A percentile compares a stretch with the other conserved stretches of the same genome.
phyloP scores from a whole-genome alignment of 2,888 invertebrate species.

The Galerucella nymphaeae region DNA sequence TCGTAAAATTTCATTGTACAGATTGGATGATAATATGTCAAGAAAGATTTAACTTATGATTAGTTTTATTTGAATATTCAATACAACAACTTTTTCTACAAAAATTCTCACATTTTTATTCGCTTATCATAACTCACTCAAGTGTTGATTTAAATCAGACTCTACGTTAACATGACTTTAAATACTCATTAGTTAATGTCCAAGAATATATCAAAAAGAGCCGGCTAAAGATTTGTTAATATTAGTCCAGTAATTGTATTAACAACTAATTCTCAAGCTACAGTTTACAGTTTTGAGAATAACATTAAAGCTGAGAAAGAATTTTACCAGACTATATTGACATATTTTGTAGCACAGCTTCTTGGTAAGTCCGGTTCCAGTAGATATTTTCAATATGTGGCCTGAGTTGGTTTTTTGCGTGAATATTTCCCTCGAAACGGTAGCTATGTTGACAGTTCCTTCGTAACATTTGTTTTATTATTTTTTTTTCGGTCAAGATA shows the following conservation, averaged over 20 bases:
- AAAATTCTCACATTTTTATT: not conserved
- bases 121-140: not conserved
- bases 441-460: conserved; percentile 40
- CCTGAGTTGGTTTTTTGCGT: conserved; percentile 38
- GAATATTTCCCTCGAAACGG: conserved; percentile 38
- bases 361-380: conserved; percentile 37
- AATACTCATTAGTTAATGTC: not conserved
- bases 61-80: no score
- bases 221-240: not conserved
- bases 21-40: no score
- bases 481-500: conserved; percentile 40
- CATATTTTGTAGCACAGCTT: conserved; percentile 7
- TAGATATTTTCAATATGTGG: conserved; percentile 44
- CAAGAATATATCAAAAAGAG: not conserved
- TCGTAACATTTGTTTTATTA: conserved; percentile 42
- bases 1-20: no score
- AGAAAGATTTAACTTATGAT: no score
- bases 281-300: no score
- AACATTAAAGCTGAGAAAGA: no score
- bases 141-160: not conserved
- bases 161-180: not conserved
- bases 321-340: not conserved
- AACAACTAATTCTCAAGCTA: not conserved
- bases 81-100: no score
- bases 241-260: not conserved